A percentile compares a stretch with the other conserved stretches of the same genome.
Conservation (phyloP, 2,888 invertebrate species). For the Girardia tigrina region DNA sequence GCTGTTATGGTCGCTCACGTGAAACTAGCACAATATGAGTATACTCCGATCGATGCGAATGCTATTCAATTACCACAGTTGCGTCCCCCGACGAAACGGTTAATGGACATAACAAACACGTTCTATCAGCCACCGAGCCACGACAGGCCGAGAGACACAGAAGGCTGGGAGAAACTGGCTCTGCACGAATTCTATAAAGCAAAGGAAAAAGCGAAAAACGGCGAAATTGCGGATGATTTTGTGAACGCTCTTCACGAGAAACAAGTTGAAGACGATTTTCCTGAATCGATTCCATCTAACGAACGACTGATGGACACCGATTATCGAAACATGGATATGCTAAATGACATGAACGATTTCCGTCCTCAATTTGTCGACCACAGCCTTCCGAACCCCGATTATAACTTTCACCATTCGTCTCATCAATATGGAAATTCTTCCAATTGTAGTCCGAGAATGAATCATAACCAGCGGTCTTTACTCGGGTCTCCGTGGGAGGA, state of each 20-base stretch:
- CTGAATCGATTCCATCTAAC: background rate
- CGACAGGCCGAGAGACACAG: slow-evolving; percentile 77
- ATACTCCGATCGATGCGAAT: slow-evolving; percentile 73
- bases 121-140: slow-evolving; percentile 88
- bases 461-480: background rate
- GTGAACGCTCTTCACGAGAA: background rate
- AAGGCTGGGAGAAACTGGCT: slow-evolving; percentile 95
- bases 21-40: slow-evolving; percentile 72
- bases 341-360: background rate
- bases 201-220: slow-evolving; percentile 57
- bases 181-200: slow-evolving; percentile 93
- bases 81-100: slow-evolving; percentile 77
- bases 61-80: slow-evolving; percentile 82
- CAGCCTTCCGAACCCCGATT: background rate
- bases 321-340: background rate
- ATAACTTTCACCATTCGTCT: background rate
- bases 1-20: slow-evolving; percentile 94
- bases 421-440: background rate
- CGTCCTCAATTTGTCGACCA: background rate
- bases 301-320: slow-evolving; percentile 5
- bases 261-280: background rate
- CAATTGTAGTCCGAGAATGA: background rate
- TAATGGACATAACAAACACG: slow-evolving; percentile 81
- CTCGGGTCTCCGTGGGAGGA: background rate
- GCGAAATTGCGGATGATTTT: background rate